phyloP scores from a whole-genome alignment of 2,113 vertebrate genomes.

The Cryptoleucopteryx plumbea region DNA sequence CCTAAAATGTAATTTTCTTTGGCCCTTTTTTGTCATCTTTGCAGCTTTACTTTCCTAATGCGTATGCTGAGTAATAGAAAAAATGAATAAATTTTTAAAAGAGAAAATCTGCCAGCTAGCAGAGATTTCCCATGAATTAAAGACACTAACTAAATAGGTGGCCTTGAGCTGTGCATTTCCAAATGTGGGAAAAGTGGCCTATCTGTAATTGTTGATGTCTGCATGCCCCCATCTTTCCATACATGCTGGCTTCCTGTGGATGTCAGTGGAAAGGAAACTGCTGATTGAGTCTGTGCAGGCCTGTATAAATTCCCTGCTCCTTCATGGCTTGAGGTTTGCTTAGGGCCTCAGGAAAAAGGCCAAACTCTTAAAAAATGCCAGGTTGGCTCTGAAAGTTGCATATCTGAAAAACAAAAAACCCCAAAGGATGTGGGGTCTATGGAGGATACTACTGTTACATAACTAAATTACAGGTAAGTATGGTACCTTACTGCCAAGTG shows the following conservation, averaged over 20 bases:
- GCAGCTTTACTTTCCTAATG: not conserved
- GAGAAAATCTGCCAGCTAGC: not conserved
- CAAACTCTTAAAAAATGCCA: slow-evolving; percentile 56
- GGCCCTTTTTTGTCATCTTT: not conserved
- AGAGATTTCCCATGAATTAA: not conserved
- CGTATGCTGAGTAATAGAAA: slow-evolving; percentile 9
- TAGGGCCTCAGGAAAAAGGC: slow-evolving; percentile 43
- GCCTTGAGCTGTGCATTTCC: slow-evolving; percentile 12
- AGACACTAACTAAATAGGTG: not conserved
- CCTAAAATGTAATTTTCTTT: slow-evolving; percentile 4
- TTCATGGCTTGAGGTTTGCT: slow-evolving; percentile 58
- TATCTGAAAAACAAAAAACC: slow-evolving; percentile 54
- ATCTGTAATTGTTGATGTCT: slow-evolving; percentile 45
- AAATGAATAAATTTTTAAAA: not conserved
- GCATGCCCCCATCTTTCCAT: slow-evolving; percentile 48
- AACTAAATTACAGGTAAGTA: slow-evolving; percentile 65
- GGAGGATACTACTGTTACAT: slow-evolving; percentile 59
- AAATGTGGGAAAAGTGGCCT: slow-evolving; percentile 53
- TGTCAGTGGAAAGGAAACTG: slow-evolving; percentile 60
- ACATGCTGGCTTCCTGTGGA: slow-evolving; percentile 47
- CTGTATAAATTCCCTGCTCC: slow-evolving; percentile 47
- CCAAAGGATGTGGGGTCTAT: slow-evolving; percentile 52
- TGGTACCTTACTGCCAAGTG: slow-evolving; percentile 50
- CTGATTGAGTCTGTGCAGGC: slow-evolving; percentile 61
- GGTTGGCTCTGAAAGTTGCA: slow-evolving; percentile 44